Evolutionary conservation across 53 echinoderm and acorn worm species (phyloP).

Genomic region (Arbacia lixula): DNA sequence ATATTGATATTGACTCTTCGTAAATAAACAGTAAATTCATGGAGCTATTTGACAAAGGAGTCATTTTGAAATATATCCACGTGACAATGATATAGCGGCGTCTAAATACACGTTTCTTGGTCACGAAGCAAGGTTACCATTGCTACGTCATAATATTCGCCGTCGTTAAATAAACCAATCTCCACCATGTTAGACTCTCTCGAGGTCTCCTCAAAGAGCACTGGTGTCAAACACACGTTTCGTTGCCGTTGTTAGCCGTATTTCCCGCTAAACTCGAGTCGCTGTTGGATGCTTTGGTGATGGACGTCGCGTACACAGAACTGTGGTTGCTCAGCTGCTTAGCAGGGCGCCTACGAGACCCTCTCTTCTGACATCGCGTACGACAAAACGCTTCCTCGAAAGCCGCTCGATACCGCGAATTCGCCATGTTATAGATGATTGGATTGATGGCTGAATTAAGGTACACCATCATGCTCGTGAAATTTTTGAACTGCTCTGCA

Average conservation of each 20-base stretch:
- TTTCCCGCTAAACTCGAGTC: constrained; percentile 45
- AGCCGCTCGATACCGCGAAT: constrained; percentile 77
- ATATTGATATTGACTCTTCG: too few species aligned
- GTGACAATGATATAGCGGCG: too few species aligned
- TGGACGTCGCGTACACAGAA: constrained; percentile 46
- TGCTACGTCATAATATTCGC: too few species aligned
- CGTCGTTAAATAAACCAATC: too few species aligned
- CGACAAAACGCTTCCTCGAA: constrained; percentile 68
- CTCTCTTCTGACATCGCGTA: constrained; percentile 20
- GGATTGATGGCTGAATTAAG: constrained; percentile 83
- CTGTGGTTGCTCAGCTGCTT: constrained; percentile 43
- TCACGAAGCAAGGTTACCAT: too few species aligned
- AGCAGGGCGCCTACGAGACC: not conserved
- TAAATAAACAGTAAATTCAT: too few species aligned
- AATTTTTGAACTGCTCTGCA: not conserved
- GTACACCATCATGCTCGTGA: constrained; percentile 61
- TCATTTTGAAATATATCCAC: too few species aligned
- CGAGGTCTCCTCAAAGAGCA: too few species aligned
- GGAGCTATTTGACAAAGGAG: too few species aligned
- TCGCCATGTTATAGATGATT: constrained; percentile 88
- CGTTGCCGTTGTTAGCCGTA: constrained; percentile 21
- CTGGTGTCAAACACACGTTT: constrained; percentile 40
- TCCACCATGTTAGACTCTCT: too few species aligned
- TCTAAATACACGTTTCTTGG: too few species aligned
- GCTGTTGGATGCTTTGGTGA: constrained; percentile 52